phyloP scores from a whole-genome alignment of 2,113 vertebrate species.

The Kobus ellipsiprymnus region DNA sequence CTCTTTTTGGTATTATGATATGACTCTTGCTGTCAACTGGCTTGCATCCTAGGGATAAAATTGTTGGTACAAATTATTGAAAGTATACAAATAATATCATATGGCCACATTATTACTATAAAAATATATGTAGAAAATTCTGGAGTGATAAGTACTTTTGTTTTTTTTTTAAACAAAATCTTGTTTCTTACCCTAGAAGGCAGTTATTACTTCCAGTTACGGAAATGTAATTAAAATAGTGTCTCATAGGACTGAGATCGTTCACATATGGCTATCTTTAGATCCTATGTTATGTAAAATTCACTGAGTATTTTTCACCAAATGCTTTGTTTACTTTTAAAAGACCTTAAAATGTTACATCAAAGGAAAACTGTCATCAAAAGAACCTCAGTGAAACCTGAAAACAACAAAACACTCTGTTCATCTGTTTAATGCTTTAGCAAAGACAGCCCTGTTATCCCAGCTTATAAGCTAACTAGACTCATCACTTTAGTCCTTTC shows the following conservation, averaged over 20 bases:
- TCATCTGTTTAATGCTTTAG: conserved; percentile 33
- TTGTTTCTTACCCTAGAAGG: not conserved
- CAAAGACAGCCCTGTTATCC: not conserved
- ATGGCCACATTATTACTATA: not conserved
- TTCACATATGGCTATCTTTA: conserved; percentile 22
- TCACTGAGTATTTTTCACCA: conserved; percentile 32
- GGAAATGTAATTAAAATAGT: not conserved
- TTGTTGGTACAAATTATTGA: not conserved
- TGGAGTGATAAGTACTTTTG: not conserved
- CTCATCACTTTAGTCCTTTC: not conserved
- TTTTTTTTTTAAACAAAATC: not conserved
- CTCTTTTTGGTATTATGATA: not conserved
- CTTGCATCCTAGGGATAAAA: not conserved
- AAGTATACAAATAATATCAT: not conserved
- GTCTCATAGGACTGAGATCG: not conserved
- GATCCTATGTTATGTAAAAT: not conserved
- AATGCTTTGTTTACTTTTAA: conserved; percentile 53
- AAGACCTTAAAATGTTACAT: conserved; percentile 39
- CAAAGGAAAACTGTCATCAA: conserved; percentile 39
- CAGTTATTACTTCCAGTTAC: not conserved
- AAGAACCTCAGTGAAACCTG: conserved; percentile 12
- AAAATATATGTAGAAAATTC: not conserved
- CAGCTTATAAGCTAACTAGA: not conserved
- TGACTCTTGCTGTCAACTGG: not conserved
- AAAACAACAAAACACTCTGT: not conserved